Base-by-base conservation (phyloP, 1,140 invertebrate species). In the Gonatopus flavifemur region DNA sequence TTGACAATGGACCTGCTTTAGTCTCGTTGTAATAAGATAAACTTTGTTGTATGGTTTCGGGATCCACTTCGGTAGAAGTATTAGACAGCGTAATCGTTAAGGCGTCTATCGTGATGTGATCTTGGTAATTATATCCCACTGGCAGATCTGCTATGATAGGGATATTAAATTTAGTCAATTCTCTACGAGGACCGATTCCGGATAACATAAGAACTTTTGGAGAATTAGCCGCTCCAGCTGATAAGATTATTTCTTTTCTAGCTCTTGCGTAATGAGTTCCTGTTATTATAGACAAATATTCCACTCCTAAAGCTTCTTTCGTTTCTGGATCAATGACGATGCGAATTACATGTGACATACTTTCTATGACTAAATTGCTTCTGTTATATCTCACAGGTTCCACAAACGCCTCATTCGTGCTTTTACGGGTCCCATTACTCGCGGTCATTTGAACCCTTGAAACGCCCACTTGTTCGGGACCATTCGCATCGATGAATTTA, bases 41-140 rank as follows among this genome's bases (percentile, higher is more conserved):
- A 46, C 86, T 85, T 6, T 74, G 52, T 32, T 75, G 69, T 22
- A 81, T 74, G 59, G 81, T 75, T 9, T 81, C 63, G n/a, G 79
- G 67, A 54, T 72, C 69, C 18, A 59, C 64, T 4, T 18, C 51
- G 1, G 74, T 83, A 0, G 81, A 72, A 0, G 83, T 81, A 49
- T 84, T 84, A 0, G 62, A 70, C 25, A 85, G 31, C 0, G 46
- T 45, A 0, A 62, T 81, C 0, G 86, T 72, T 0, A 84, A 66
- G 13, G 84, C 80, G 56, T 80, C 78, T n/a, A 79, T 81, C 0
- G 83, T 83, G 0, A 80, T 57, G 59, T 87, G 85, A 58, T 87
- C 85, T 63, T 86, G 83, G 0, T 91, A 78, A 69, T 91, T 90
- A 38, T 82, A 65, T 0, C 89, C 89, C 2, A 91, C 89, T 0